A percentile compares a stretch with the other conserved stretches of the same genome.
Evolutionary conservation across 2,888 invertebrate genomes (phyloP).

Genomic region (Cerceris rybyensis): DNA sequence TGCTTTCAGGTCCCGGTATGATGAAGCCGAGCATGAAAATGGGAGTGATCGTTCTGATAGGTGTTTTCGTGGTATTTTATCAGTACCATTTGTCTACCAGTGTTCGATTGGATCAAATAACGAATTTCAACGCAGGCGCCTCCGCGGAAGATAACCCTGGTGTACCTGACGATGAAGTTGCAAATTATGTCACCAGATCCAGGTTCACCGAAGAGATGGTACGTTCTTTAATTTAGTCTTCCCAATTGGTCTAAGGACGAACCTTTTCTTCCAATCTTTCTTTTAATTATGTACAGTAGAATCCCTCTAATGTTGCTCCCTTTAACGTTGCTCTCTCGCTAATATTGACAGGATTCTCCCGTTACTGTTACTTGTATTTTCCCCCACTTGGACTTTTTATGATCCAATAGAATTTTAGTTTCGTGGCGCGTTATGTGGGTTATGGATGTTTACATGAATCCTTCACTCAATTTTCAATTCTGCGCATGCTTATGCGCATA

Average conservation of each 20-base stretch:
- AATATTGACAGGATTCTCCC: too few relatives aligned
- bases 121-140: slow-evolving; percentile 70
- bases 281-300: too few relatives aligned
- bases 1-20: slow-evolving; percentile 66
- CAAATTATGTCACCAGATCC: slow-evolving; percentile 61
- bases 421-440: too few relatives aligned
- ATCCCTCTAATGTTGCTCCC: too few relatives aligned
- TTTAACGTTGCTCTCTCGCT: too few relatives aligned
- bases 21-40: slow-evolving; percentile 86
- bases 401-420: too few relatives aligned
- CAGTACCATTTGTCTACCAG: slow-evolving; percentile 86
- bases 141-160: slow-evolving; percentile 66
- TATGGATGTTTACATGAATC: too few relatives aligned
- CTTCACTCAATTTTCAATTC: too few relatives aligned
- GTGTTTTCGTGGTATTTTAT: slow-evolving; percentile 85
- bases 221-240: neutral
- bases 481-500: too few relatives aligned
- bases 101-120: slow-evolving; percentile 74
- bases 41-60: slow-evolving; percentile 86
- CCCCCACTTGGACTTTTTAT: too few relatives aligned
- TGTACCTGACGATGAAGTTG: slow-evolving; percentile 68
- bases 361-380: too few relatives aligned
- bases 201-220: slow-evolving; percentile 74
- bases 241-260: neutral
- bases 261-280: neutral